Evolutionary conservation across 2,888 invertebrate genomes (phyloP).

Genomic region (Dryadula phaetusa): DNA sequence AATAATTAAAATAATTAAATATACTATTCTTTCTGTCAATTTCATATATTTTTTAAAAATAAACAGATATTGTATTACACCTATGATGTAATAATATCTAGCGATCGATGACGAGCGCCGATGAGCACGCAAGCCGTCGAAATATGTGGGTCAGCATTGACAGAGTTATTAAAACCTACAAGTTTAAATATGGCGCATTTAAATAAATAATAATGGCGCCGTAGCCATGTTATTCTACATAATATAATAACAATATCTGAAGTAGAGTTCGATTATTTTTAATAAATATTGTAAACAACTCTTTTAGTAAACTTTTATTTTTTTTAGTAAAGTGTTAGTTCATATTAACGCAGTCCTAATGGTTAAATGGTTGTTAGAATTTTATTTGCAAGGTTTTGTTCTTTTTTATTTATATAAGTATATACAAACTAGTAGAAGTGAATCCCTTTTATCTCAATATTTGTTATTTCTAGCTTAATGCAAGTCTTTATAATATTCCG

Average conservation of each 20-base stretch:
- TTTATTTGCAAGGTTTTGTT: too few relatives aligned
- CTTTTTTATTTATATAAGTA: too few relatives aligned
- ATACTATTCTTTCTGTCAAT: neutral
- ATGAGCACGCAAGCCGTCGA: slow-evolving; percentile 36
- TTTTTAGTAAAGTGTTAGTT: neutral
- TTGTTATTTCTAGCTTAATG: too few relatives aligned
- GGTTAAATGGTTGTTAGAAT: too few relatives aligned
- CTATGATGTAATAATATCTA: slow-evolving; percentile 57
- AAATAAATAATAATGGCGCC: neutral
- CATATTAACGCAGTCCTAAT: too few relatives aligned
- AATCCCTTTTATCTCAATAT: too few relatives aligned
- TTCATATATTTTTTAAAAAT: slow-evolving; percentile 2
- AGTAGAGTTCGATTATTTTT: neutral
- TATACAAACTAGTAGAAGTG: too few relatives aligned
- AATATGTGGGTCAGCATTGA: slow-evolving; percentile 36
- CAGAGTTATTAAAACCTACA: slow-evolving; percentile 35
- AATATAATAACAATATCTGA: neutral
- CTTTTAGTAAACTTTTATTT: neutral
- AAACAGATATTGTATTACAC: slow-evolving; percentile 14
- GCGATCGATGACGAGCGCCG: slow-evolving; percentile 38
- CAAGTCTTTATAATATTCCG: too few relatives aligned
- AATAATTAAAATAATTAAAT: neutral
- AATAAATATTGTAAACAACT: neutral
- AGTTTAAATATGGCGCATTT: slow-evolving; percentile 8
- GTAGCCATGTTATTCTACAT: neutral